Evolutionary conservation across 2,113 vertebrate species (phyloP).

Genomic region (Pomatorhinus ruficollis): DNA sequence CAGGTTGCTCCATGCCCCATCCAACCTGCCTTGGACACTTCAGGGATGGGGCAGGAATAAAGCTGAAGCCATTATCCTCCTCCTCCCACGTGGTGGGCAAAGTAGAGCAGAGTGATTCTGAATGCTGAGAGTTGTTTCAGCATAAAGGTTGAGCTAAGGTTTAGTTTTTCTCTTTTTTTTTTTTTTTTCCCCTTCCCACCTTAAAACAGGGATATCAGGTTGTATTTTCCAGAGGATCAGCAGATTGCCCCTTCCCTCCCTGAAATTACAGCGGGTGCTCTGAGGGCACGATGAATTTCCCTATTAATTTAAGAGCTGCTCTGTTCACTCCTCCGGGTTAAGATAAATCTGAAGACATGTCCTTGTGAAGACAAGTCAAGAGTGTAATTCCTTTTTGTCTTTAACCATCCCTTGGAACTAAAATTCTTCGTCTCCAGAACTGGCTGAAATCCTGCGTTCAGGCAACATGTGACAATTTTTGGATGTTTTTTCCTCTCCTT

Average conservation of each 20-base stretch:
- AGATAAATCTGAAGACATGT: neutral
- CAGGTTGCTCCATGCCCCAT: neutral
- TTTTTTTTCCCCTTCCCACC: accelerated
- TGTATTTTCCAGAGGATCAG: neutral
- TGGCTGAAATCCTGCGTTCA: accelerated
- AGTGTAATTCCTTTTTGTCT: neutral
- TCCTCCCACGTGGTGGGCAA: neutral
- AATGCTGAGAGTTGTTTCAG: neutral
- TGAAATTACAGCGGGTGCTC: neutral
- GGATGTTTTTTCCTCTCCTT: neutral
- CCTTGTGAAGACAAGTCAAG: neutral
- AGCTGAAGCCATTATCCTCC: neutral
- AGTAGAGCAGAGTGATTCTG: neutral
- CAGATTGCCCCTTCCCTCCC: neutral
- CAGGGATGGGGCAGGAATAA: neutral
- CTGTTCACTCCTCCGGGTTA: neutral
- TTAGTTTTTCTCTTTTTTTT: neutral
- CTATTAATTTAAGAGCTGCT: neutral
- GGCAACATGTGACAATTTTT: neutral
- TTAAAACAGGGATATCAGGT: neutral
- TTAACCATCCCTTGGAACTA: neutral
- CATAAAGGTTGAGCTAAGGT: neutral
- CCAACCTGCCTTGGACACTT: neutral
- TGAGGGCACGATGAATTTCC: neutral
- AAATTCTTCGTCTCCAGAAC: neutral